A percentile compares a stretch with the other conserved stretches of the same genome.
Conservation (phyloP, 2,113 vertebrate genomes). For the Psilopsiagon aurifrons region DNA sequence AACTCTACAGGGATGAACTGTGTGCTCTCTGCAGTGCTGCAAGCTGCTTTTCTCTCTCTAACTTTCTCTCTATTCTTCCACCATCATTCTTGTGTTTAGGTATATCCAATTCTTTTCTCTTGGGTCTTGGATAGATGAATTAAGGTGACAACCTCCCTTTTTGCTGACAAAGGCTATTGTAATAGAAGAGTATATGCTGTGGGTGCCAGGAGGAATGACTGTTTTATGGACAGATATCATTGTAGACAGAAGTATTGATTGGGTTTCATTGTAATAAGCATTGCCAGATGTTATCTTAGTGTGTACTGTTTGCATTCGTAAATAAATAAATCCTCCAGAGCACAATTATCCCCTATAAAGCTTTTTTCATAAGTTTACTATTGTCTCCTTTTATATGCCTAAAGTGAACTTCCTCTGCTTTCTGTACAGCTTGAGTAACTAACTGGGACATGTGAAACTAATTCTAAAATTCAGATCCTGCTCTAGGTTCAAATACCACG, state of each 20-base stretch:
- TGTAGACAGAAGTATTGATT: conserved; percentile 60
- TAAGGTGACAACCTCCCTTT: background rate
- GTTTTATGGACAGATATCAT: conserved; percentile 30
- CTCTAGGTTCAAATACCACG: background rate
- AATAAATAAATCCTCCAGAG: conserved; percentile 57
- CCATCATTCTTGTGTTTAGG: background rate
- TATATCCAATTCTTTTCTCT: background rate
- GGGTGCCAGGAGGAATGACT: background rate
- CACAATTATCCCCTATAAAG: conserved; percentile 20
- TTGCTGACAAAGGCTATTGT: background rate
- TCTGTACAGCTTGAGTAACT: background rate
- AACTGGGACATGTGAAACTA: background rate
- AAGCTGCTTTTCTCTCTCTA: background rate
- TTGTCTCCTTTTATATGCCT: background rate
- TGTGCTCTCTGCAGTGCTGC: background rate
- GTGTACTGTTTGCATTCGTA: conserved; percentile 55
- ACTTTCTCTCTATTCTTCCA: background rate
- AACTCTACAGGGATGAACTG: background rate
- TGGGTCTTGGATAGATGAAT: background rate
- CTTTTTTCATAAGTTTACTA: conserved; percentile 25
- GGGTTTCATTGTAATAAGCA: conserved; percentile 18
- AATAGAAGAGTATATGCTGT: background rate
- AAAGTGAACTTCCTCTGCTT: background rate
- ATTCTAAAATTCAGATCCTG: background rate
- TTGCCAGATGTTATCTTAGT: conserved; percentile 59